Evolutionary conservation across 2,888 invertebrate species (phyloP).

Genomic region (Hydroisotoma schaefferi): DNA sequence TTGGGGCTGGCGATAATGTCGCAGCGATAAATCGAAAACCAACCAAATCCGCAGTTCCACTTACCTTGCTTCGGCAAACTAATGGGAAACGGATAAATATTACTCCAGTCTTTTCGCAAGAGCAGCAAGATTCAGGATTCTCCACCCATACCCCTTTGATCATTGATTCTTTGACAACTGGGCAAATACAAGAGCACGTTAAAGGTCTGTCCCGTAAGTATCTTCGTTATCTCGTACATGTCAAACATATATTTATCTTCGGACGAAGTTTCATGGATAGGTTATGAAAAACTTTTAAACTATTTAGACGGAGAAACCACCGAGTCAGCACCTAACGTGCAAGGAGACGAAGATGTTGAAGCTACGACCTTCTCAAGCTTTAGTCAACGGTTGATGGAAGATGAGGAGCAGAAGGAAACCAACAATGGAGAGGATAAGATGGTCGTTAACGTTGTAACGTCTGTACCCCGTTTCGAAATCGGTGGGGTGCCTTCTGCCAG

Average conservation of each 20-base stretch:
- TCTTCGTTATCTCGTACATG: too few species aligned
- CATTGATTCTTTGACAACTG: too few species aligned
- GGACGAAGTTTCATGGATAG: too few species aligned
- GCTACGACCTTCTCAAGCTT: conserved; percentile 26
- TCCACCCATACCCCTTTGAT: too few species aligned
- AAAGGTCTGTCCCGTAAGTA: too few species aligned
- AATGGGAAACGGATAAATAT: conserved; percentile 45
- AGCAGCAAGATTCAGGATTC: neutral
- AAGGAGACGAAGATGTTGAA: conserved; percentile 2
- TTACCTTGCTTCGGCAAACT: conserved; percentile 43
- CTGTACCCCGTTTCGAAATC: conserved; percentile 36
- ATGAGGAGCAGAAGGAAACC: conserved; percentile 24
- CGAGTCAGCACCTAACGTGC: neutral
- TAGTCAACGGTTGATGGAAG: conserved; percentile 34
- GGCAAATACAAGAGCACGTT: too few species aligned
- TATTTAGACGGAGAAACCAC: neutral
- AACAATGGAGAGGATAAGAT: conserved; percentile 35
- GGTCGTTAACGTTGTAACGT: conserved; percentile 44
- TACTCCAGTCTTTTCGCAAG: conserved; percentile 40
- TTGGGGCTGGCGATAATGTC: conserved; percentile 29
- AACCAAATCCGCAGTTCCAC: conserved; percentile 30
- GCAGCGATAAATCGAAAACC: conserved; percentile 44
- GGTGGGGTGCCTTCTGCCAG: conserved; percentile 20
- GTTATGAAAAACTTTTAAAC: too few species aligned
- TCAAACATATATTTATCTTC: too few species aligned